A percentile compares a stretch with the other conserved stretches of the same genome.
Conservation (phyloP, 2,113 vertebrate genomes). For the Embiotoca jacksoni region DNA sequence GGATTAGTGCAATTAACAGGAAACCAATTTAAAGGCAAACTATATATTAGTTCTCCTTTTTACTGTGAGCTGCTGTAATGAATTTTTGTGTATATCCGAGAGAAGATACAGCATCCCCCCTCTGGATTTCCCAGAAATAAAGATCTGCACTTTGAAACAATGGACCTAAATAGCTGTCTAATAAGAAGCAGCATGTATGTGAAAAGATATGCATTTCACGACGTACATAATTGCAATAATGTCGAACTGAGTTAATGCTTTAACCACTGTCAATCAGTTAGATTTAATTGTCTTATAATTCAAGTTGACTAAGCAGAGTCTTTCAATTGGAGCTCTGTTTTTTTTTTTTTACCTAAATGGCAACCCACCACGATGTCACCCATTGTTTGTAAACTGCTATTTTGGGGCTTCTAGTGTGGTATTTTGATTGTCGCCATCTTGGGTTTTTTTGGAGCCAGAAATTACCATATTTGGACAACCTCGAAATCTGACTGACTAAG, state of each 20-base stretch:
- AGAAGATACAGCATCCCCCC: not conserved
- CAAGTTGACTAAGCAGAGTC: too few species aligned
- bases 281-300: too few species aligned
- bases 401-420: too few species aligned
- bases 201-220: not conserved
- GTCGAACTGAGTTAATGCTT: not conserved
- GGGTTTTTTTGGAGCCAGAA: too few species aligned
- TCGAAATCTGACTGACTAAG: too few species aligned
- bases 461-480: too few species aligned
- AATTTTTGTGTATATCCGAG: not conserved
- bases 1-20: constrained; percentile 31
- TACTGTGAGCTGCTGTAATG: constrained; percentile 27
- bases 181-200: not conserved
- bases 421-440: too few species aligned
- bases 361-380: too few species aligned
- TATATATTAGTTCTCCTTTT: not conserved
- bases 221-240: not conserved
- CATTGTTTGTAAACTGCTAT: too few species aligned
- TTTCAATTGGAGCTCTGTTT: too few species aligned
- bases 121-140: not conserved
- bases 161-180: not conserved
- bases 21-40: constrained; percentile 4
- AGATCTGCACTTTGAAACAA: not conserved
- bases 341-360: too few species aligned
- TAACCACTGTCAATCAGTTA: not conserved